phyloP scores from a whole-genome alignment of 2,797 vertebrate genomes.

The Ambastaia sidthimunki region DNA sequence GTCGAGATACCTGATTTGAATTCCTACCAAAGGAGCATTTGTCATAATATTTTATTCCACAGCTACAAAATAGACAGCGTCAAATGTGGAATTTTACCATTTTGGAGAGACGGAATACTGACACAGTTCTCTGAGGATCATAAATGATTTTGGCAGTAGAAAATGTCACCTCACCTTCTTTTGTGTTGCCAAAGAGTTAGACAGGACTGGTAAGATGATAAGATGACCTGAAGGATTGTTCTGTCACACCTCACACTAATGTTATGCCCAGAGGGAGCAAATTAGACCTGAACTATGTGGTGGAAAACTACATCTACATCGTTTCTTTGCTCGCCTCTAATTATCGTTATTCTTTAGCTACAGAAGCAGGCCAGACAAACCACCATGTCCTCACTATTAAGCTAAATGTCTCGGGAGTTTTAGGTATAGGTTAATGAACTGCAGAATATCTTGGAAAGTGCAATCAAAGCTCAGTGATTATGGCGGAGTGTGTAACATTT shows the following conservation, averaged over 20 bases:
- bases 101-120: slow-evolving; percentile 65
- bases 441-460: slow-evolving; percentile 71
- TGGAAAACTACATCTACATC: slow-evolving; percentile 71
- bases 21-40: slow-evolving; percentile 56
- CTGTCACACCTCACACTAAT: slow-evolving; percentile 62
- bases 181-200: slow-evolving; percentile 18
- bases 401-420: slow-evolving; percentile 75
- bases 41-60: slow-evolving; percentile 60
- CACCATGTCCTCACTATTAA: slow-evolving; percentile 74
- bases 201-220: slow-evolving; percentile 25
- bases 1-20: slow-evolving; percentile 13
- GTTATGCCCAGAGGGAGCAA: slow-evolving; percentile 71
- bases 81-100: slow-evolving; percentile 69
- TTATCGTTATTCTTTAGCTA: slow-evolving; percentile 80
- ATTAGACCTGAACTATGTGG: slow-evolving; percentile 76
- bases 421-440: slow-evolving; percentile 82
- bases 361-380: slow-evolving; percentile 70
- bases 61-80: slow-evolving; percentile 58
- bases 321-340: slow-evolving; percentile 75
- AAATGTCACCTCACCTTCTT: slow-evolving; percentile 68
- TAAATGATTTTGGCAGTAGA: slow-evolving; percentile 56
- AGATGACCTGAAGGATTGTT: slow-evolving; percentile 42
- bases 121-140: slow-evolving; percentile 73
- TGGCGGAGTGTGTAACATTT: slow-evolving; percentile 66
- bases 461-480: slow-evolving; percentile 74